These are phyloP conservation scores for Napeogenes inachia DNA, from an alignment of 2,888 invertebrate genomes.

Conservation along the genomic window DNA sequence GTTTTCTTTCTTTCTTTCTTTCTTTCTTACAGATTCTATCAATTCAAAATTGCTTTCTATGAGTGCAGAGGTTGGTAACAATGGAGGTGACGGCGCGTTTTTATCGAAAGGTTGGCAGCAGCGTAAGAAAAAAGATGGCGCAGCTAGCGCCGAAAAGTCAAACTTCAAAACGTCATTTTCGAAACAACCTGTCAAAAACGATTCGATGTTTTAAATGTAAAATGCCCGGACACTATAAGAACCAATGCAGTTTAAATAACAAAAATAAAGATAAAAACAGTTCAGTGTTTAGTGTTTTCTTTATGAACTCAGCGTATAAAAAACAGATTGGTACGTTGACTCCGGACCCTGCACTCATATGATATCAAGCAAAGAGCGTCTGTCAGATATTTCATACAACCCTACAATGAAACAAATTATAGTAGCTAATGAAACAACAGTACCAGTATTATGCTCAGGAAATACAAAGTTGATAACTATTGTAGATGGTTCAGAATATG, in stretches of 20 bases:
- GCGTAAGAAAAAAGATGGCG: background rate
- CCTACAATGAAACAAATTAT: slow-evolving; percentile 23
- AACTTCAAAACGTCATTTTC: slow-evolving; percentile 3
- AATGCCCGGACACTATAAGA: slow-evolving; percentile 24
- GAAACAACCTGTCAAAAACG: slow-evolving; percentile 5
- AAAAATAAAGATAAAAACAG: slow-evolving; percentile 13
- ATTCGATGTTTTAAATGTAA: slow-evolving; percentile 26
- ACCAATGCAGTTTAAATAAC: slow-evolving; percentile 9
- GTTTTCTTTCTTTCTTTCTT: too few relatives aligned
- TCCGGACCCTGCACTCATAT: slow-evolving; percentile 22
- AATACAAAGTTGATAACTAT: slow-evolving; percentile 25
- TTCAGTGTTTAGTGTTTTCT: slow-evolving; percentile 29
- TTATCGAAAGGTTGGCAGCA: slow-evolving; percentile 21
- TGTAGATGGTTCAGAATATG: slow-evolving; percentile 14
- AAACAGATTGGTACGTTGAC: slow-evolving; percentile 33
- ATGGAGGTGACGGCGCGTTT: slow-evolving; percentile 16
- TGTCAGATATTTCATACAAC: slow-evolving; percentile 9
- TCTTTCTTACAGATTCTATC: slow-evolving; percentile 9
- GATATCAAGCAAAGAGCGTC: background rate
- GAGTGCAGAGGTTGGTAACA: slow-evolving; percentile 22
- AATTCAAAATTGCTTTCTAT: slow-evolving; percentile 21
- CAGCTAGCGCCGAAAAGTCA: background rate
- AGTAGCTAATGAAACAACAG: slow-evolving; percentile 26
- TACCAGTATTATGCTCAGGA: slow-evolving; percentile 29
- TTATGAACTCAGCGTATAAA: slow-evolving; percentile 22